phyloP scores from a whole-genome alignment of 2,113 vertebrate species.

The Xyrauchen texanus region DNA sequence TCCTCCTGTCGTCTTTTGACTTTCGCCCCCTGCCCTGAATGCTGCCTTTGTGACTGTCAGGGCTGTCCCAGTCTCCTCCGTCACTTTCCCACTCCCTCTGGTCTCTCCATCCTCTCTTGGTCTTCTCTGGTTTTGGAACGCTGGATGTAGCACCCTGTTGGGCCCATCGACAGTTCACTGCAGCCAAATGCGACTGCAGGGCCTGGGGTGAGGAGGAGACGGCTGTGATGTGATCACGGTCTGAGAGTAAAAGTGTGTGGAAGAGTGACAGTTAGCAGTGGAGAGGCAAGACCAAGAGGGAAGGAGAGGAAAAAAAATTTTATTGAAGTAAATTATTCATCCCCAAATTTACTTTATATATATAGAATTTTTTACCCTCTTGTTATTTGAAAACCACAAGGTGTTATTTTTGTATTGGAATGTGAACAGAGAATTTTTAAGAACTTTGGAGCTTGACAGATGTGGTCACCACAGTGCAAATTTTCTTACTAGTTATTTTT shows the following conservation, averaged over 20 bases:
- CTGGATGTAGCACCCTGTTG: slow-evolving; percentile 40
- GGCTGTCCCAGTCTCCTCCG: slow-evolving; percentile 45
- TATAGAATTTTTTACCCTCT: too few relatives aligned
- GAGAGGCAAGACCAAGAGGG: neutral
- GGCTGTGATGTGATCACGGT: slow-evolving; percentile 73
- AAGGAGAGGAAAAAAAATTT: neutral
- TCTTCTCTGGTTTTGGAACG: slow-evolving; percentile 38
- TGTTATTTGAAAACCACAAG: too few relatives aligned
- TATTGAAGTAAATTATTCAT: neutral
- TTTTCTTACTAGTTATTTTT: too few relatives aligned
- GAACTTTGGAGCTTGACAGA: too few relatives aligned
- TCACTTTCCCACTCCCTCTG: slow-evolving; percentile 38
- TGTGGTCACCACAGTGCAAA: too few relatives aligned
- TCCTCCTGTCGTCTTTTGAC: slow-evolving; percentile 55
- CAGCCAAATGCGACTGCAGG: slow-evolving; percentile 78
- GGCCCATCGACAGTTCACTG: slow-evolving; percentile 66
- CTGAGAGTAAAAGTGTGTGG: slow-evolving; percentile 54
- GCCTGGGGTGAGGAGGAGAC: slow-evolving; percentile 70
- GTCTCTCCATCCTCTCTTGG: slow-evolving; percentile 26
- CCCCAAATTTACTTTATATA: too few relatives aligned
- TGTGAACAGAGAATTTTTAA: too few relatives aligned
- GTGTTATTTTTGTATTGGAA: too few relatives aligned
- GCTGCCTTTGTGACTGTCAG: slow-evolving; percentile 22
- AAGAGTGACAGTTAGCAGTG: neutral
- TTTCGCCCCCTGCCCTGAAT: slow-evolving; percentile 12